Conservation (phyloP, 2,113 vertebrate species). For the Halichoeres trimaculatus region DNA sequence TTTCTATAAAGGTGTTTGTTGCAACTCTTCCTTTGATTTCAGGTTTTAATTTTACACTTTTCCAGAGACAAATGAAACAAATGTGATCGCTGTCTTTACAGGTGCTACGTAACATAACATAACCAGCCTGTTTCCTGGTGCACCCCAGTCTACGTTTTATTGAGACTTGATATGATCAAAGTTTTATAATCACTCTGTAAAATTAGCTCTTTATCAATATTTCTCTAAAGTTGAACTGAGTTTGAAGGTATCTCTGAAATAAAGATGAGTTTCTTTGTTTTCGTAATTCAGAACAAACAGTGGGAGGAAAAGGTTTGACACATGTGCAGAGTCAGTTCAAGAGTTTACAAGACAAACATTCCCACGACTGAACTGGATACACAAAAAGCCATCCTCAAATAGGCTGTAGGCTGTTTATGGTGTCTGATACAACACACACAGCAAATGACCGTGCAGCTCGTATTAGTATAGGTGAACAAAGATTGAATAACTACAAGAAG, state of each 20-base stretch:
- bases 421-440: not conserved
- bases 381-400: constrained; percentile 8
- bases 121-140: no score
- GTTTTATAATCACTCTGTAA: no score
- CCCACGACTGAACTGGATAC: not conserved
- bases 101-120: no score
- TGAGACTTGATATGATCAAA: no score
- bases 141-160: no score
- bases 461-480: no score
- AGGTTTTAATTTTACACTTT: not conserved
- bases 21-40: not conserved
- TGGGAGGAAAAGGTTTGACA: not conserved
- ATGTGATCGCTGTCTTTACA: not conserved
- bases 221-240: not conserved
- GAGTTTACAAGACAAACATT: constrained; percentile 4
- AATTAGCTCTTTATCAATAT: not conserved
- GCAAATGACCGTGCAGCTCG: no score
- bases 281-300: constrained; percentile 1
- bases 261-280: not conserved
- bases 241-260: not conserved
- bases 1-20: not conserved
- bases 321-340: constrained; percentile 2
- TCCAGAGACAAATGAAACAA: not conserved
- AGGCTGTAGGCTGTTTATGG: not conserved
- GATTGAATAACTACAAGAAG: no score